Conservation (phyloP, 2,113 vertebrate genomes). For the Vanacampus margaritifer region DNA sequence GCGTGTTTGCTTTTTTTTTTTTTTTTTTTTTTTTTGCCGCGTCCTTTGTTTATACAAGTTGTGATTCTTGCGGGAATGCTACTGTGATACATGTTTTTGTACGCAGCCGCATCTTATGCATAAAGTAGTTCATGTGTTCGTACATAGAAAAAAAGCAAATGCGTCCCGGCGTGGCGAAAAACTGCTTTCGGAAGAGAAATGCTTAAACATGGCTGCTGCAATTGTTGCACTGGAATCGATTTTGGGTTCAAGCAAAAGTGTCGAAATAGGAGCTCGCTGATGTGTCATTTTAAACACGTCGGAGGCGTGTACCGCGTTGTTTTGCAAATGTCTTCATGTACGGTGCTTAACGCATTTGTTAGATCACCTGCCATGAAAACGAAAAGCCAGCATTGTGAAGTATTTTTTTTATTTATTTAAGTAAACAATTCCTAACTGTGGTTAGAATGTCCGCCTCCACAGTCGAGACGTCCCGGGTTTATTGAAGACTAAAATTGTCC, state of each 20-base stretch:
- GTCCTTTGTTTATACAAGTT: not conserved
- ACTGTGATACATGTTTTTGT: not conserved
- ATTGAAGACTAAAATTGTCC: too few relatives aligned
- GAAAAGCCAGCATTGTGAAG: not conserved
- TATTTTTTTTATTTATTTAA: not conserved
- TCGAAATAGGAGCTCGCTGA: slow-evolving; percentile 2
- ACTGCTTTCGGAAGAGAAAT: not conserved
- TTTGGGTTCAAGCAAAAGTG: slow-evolving; percentile 1
- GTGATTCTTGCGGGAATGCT: not conserved
- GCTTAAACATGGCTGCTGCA: not conserved
- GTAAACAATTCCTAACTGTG: too few relatives aligned
- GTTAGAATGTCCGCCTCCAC: too few relatives aligned
- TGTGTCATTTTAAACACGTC: slow-evolving; percentile 14
- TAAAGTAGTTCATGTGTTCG: not conserved
- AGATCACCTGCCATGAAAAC: not conserved
- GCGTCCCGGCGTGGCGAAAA: not conserved
- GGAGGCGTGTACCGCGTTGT: slow-evolving; percentile 23
- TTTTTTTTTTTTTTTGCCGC: not conserved
- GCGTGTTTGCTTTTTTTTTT: not conserved
- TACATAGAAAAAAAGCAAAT: not conserved
- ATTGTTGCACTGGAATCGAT: not conserved
- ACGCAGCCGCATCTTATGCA: not conserved
- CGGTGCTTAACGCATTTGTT: not conserved
- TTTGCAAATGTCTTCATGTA: slow-evolving; percentile 34
- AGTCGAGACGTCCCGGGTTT: too few relatives aligned